Evolutionary conservation across 2,888 invertebrate species (phyloP), one percentile per base, ranked within the genome.

Genomic region (Xestia ashworthii): DNA sequence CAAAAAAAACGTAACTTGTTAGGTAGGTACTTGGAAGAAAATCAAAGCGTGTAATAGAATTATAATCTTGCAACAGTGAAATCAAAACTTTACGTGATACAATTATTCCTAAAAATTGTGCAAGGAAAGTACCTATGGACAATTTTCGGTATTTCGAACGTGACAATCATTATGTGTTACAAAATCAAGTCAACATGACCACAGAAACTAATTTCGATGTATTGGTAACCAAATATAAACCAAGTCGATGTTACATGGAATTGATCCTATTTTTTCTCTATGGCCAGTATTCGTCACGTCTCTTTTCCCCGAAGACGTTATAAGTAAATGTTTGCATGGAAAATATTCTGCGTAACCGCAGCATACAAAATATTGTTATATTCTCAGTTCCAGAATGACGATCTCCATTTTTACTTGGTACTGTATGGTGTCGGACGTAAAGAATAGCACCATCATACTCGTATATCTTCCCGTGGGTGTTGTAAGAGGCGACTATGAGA

Each of bases 71-170:
- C n/a, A 68, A 74, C 9, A 58, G 14, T 60, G 58, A 80, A n/a
- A 53, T 62, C 50, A 3, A 12, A 79, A 58, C 3, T 53, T 41
- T 71, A 82, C 85, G 82, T 76, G 67, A 71, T 16, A 68, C 67
- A 64, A 71, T 84, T 71, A 55, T 46, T 25, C 5, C 38, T 41
- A 14, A 84, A 81, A 53, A 46, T 75, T 55, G 60, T 65, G n/a
- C 16, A 70, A 84, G 41, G 50, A 72, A 69, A 48, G 38, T 60
- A 14, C 14, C 22, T 14, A 70, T 38, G 6, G 25, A 11, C 0
- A 41, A 8, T 48, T 38, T 44, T 50, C 60, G 1, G 2, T 32
- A 25, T 38, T 71, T 70, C 46, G 14, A 44, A 81, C 69, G 58
- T 74, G 84, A 32, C 41, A 6, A 22, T 65, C 25, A 71, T 74